Base-by-base conservation (phyloP, 92 coral and sea anemone species). In the Galaxea fascicularis region DNA sequence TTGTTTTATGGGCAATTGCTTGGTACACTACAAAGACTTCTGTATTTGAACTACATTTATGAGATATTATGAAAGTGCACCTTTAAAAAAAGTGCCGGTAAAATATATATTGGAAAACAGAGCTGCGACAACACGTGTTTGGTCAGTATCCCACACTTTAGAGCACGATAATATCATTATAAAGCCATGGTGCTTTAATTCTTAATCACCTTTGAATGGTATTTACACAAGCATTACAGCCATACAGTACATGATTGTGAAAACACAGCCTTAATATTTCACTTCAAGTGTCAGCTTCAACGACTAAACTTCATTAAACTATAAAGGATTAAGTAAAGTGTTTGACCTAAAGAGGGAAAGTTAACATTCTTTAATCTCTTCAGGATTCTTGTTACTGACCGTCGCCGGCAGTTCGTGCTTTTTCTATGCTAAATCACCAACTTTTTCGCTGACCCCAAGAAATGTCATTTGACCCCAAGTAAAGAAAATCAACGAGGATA, bases 181-280 rank as follows among this genome's bases (percentile, higher is more conserved):
- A 76, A 57, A 57, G 67, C 24, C 24, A 76, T 76, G n/a, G 59
- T 15, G 25, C 47, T 47, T 58, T 59, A 58, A 76, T 12, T 74
- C 29, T 52, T 29, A 26, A 52, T 49, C 78, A 53, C 45, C 25
- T 74, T 74, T 76, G 68, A 21, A 7, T 45, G 68, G 54, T 58
- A 59, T 76, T 76, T 76, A 76, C 81, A 35, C 68, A 39, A 52
- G 68, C 68, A 76, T 56, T 76, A 76, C 54, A 56, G 41, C 20
- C 51, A 39, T 13, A 56, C 49, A n/a, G n/a, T n/a, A n/a, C 8
- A 58, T 31, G 68, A 76, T 31, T 31, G 66, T 52, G 21, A 58
- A 75, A 75, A 75, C 62, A 73, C 62, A 13, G 22, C n/a, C 16
- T 46, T 14, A 26, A 73, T 47, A 41, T 28, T 73, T 51, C 35